These are phyloP conservation scores for Ennomos fuscantarius DNA, from an alignment of 2,888 invertebrate genomes.

Conservation along the genomic window DNA sequence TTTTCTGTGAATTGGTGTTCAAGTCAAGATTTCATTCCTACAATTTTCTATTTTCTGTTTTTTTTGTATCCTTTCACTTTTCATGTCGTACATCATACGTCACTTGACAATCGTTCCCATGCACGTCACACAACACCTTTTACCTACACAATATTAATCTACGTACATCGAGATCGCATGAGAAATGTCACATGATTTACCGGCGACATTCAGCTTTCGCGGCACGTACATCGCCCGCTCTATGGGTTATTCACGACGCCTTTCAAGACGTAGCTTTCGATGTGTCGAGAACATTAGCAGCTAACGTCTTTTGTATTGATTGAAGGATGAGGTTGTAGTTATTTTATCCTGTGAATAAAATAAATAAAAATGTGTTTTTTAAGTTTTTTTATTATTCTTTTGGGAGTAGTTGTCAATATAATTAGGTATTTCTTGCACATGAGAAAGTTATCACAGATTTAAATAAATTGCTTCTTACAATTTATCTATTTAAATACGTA, in stretches of 20 bases:
- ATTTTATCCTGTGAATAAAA: constrained; percentile 9
- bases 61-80: too few species aligned
- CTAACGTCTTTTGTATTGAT: constrained; percentile 32
- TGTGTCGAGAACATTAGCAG: constrained; percentile 40
- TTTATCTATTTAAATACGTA: too few species aligned
- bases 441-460: too few species aligned
- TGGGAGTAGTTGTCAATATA: too few species aligned
- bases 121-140: constrained; percentile 21
- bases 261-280: constrained; percentile 36
- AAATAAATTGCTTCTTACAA: too few species aligned
- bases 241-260: constrained; percentile 46
- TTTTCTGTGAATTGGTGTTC: too few species aligned
- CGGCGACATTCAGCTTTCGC: constrained; percentile 40
- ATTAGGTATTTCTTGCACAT: too few species aligned
- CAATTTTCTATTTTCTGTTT: too few species aligned
- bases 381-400: too few species aligned
- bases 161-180: constrained; percentile 37
- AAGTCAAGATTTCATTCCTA: too few species aligned
- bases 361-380: too few species aligned
- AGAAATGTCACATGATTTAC: constrained; percentile 50
- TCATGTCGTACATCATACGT: neutral
- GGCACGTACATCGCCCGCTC: constrained; percentile 51
- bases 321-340: constrained; percentile 7
- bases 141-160: constrained; percentile 26
- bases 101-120: constrained; percentile 7